phyloP scores from a whole-genome alignment of 2,797 vertebrate genomes.

The Acipenser transmontanus region DNA sequence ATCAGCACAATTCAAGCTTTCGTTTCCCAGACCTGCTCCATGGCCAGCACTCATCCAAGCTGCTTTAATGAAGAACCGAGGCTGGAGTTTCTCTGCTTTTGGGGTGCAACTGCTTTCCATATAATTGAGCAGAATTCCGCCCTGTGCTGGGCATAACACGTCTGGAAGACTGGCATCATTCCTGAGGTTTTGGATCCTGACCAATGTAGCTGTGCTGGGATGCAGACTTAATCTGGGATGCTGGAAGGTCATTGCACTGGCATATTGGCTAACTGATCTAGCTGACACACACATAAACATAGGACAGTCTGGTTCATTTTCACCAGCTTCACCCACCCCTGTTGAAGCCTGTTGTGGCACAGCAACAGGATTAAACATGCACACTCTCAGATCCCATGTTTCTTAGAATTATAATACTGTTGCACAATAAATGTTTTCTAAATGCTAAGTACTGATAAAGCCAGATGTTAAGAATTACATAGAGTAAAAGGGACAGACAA shows the following conservation, averaged over 20 bases:
- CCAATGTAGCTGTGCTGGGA: background rate
- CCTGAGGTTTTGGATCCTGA: background rate
- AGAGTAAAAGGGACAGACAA: background rate
- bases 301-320: background rate
- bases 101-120: background rate
- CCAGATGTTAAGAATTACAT: conserved; percentile 5
- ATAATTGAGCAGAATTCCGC: too few species aligned
- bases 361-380: background rate
- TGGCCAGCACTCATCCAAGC: background rate
- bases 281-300: background rate
- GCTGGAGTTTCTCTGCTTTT: background rate
- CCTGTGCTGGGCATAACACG: background rate
- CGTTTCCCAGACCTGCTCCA: background rate
- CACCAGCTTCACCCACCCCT: too few species aligned
- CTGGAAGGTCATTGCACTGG: background rate
- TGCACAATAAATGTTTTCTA: background rate
- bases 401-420: background rate
- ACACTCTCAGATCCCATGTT: background rate
- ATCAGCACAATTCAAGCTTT: background rate
- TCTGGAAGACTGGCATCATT: background rate
- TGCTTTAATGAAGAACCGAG: too few species aligned
- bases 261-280: background rate
- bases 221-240: background rate
- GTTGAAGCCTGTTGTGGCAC: too few species aligned
- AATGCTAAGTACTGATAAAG: background rate